Conservation (phyloP, 2,797 vertebrate species). For the Tangara arthus region DNA sequence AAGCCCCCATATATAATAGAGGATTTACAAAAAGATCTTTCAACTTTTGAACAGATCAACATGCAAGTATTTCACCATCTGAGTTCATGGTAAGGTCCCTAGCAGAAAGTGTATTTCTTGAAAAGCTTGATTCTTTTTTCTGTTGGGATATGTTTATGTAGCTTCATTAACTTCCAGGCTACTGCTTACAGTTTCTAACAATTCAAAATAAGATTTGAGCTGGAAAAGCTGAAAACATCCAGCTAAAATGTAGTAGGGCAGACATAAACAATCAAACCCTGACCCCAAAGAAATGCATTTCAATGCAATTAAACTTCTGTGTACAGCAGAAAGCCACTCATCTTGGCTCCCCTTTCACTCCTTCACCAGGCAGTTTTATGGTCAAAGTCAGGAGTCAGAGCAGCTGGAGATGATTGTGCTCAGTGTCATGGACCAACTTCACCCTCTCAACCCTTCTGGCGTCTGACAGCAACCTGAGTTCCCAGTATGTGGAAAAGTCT, state of each 20-base stretch:
- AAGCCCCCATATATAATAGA: not conserved
- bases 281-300: not conserved
- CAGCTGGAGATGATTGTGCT: not conserved
- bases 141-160: not conserved
- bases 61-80: not conserved
- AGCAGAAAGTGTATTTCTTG: not conserved
- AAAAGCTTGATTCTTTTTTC: not conserved
- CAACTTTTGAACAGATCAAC: not conserved
- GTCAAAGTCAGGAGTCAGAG: not conserved
- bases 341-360: not conserved
- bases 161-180: not conserved
- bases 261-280: not conserved
- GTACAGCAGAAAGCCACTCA: not conserved
- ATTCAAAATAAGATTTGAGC: not conserved
- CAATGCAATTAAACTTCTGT: not conserved
- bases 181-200: not conserved
- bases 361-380: accelerated
- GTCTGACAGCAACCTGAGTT: not conserved
- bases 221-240: not conserved
- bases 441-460: not conserved
- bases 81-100: not conserved
- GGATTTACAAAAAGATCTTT: constrained; percentile 12
- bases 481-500: not conserved
- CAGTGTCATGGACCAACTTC: not conserved
- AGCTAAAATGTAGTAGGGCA: not conserved